Evolutionary conservation across 2,797 vertebrate genomes (phyloP), one percentile per base, ranked within the genome.

Genomic region (Choloepus didactylus): DNA sequence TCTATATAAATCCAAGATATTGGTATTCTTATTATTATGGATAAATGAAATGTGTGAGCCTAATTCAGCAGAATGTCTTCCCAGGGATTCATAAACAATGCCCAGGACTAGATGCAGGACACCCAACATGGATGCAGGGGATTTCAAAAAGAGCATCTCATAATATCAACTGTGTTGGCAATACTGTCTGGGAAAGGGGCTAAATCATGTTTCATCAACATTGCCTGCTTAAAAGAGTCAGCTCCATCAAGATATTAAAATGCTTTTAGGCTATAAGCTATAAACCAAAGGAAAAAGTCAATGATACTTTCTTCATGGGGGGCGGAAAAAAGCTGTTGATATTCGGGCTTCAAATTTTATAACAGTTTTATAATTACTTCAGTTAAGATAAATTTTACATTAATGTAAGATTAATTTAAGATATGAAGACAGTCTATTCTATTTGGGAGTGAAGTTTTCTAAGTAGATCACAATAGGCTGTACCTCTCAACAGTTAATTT

Each of bases 11-110:
- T 97, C 96, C 87, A 76, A 92, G 87, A 77, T 97, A 97, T 98
- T 96, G 97, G 97, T 97, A 96, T 96, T 95, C 96, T 96, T 97
- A 97, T 97, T 97, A 97, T 94, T 97, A 87, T 44, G 49, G 93
- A 96, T 97, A 97, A 97, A 96, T 95, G 93, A 95, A 96, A 95
- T 90, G 95, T 94, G 84, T 91, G 84, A 94, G 62, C 41, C 76
- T 87, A 64, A 41, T 80, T 92, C 67, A 91, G 86, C 64, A 76
- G 87, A 96, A 93, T 89, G 49, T 88, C 93, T 89, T 95, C 89
- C 73, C 56, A 87, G 83, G 92, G 93, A 90, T 95, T 95, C 77
- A 80, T 95, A 59, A 81, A 93, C 89, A 64, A 56, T 31, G 12
- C 62, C 67, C 41, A 49, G n/a, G 15, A 41, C 60, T 41, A 25